Evolutionary conservation across 1,140 invertebrate species (phyloP), one percentile per base, ranked within the genome.

Genomic region (Nilaparvata lugens): DNA sequence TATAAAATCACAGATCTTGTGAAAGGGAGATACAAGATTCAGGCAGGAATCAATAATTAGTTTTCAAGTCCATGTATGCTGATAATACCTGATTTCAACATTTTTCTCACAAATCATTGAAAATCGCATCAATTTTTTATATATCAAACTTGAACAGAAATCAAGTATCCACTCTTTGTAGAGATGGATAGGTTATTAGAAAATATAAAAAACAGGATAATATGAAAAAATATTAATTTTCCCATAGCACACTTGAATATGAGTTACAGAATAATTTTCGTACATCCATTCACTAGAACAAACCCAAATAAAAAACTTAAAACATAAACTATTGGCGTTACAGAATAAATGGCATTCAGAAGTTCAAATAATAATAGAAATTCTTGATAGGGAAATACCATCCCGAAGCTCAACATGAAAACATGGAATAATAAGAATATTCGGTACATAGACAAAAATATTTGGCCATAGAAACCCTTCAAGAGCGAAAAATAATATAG

Each of bases 1-100:
- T 65, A 62, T 61, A 65, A 65, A 65, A 65, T 65, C 64, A 65
- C 64, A 65, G 64, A 63, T 65, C 38, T 61, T 48, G 16, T 48
- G 16, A 48, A 57, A 60, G 56, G 57, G 58, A 58, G 61, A 48
- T 64, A 62, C 45, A 18, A 48, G 45, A 48, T 35, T 42, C 60
- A 62, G 63, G 61, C 63, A 65, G 62, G 60, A 63, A 40, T 63
- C 45, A 18, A 52, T n/a, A n/a, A n/a, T 51, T 59, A 51, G 25
- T 51, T 45, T 23, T 19, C 56, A 28, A 19, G 19, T 42, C 23
- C 56, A 11, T 19, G 24, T 28, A 9, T n/a, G 23, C 18, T 51
- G 21, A 24, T 28, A 28, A 24, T 31, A 53, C 45, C 48, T 21
- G 53, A 52, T 48, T 51, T 38, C 31, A 5, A 56, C 42, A 62